Base-by-base conservation (phyloP, 2,888 invertebrate species). In the Eudemis profundana region DNA sequence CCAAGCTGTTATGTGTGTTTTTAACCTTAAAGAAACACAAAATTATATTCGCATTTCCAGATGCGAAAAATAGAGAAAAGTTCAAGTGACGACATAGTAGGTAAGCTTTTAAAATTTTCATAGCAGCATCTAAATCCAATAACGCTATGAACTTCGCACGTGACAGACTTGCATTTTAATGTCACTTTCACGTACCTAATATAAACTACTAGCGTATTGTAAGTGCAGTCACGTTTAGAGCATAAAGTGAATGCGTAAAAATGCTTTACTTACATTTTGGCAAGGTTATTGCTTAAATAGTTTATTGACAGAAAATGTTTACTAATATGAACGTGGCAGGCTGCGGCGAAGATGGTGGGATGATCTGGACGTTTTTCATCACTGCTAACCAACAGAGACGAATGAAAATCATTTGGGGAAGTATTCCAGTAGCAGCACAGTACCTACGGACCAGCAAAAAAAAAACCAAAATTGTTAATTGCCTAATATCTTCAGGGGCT, bases 111-210 rank as follows among this genome's bases (percentile, higher is more conserved):
- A 38, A 53, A 38, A 33, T 38, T 38, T 38, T 23, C 33, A 51
- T 19, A 53, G 53, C 10, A 21, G 21, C 14, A 21, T 23, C n/a
- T 21, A 38, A 14, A 53, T 53, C 21, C 21, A 38, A 38, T 38
- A 23, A 38, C 8, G 53, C 38, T 38, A 38, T n/a, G 38, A 53
- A 53, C 36, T n/a, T n/a, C 21, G 36, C 21, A 51, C 51, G 51
- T 53, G 51, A 38, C 19, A 38, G 21, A 17, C 36, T 38, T 53
- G 38, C 36, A 53, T 38, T 38, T 33, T 38, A 38, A 38, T 21
- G 38, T 3, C 23, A 38, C 21, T 14, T 23, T 21, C 38, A 53
- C 14, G n/a, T 10, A 53, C 14, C 8, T 10, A 23, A 21, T 38
- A 10, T n/a, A 51, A 51, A 51, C 17, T n/a, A 17, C 33, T 33